phyloP scores from a whole-genome alignment of 2,113 vertebrate genomes.

The Entomyzon cyanotis region DNA sequence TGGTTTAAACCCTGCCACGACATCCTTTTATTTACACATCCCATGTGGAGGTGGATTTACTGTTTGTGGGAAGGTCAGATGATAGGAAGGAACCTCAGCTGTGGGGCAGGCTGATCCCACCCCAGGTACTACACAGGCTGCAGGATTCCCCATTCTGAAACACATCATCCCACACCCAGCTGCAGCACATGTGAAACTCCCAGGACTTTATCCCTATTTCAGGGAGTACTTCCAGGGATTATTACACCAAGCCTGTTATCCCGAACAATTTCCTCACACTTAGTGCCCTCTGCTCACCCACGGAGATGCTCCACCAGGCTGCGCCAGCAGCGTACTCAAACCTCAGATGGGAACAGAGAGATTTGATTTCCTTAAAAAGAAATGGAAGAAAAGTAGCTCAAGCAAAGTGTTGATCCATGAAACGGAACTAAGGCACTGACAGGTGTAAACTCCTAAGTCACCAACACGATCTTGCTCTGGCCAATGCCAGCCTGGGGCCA shows the following conservation, averaged over 20 bases:
- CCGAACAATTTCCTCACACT: fast-evolving
- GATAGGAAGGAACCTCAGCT: not conserved
- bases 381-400: not conserved
- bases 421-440: conserved; percentile 55
- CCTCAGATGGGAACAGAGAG: not conserved
- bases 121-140: fast-evolving
- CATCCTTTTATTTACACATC: fast-evolving
- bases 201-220: not conserved
- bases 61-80: fast-evolving
- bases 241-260: not conserved
- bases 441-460: not conserved
- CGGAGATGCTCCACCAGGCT: not conserved
- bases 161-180: fast-evolving
- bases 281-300: not conserved
- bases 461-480: fast-evolving
- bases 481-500: not conserved
- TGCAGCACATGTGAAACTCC: fast-evolving
- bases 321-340: not conserved
- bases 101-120: not conserved
- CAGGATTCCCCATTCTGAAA: not conserved
- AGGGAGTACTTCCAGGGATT: not conserved
- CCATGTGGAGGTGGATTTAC: not conserved
- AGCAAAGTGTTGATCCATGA: not conserved
- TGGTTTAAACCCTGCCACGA: fast-evolving
- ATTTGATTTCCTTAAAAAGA: not conserved